Conservation (phyloP, 2,888 invertebrate species). For the Spicauda simplicius region DNA sequence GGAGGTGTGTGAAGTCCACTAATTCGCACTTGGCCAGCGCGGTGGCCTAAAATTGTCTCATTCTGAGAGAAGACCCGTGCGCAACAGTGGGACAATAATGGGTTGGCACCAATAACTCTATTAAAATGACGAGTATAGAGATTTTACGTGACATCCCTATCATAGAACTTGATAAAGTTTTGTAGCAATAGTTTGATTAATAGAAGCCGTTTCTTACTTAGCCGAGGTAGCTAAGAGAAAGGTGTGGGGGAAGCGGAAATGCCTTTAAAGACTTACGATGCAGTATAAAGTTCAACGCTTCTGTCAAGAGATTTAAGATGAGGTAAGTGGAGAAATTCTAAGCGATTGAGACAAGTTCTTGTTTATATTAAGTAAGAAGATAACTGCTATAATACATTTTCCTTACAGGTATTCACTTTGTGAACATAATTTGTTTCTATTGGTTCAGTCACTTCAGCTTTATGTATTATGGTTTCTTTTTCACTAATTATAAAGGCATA, state of each 20-base stretch:
- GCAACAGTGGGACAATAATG: too few relatives aligned
- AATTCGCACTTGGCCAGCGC: too few relatives aligned
- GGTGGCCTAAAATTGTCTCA: too few relatives aligned
- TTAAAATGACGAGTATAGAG: too few relatives aligned
- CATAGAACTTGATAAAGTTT: background rate
- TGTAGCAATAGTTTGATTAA: constrained; percentile 6
- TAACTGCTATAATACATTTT: too few relatives aligned
- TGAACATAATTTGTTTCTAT: too few relatives aligned
- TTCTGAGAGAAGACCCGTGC: too few relatives aligned
- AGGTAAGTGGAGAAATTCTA: constrained; percentile 10
- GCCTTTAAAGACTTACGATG: background rate
- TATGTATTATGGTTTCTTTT: too few relatives aligned
- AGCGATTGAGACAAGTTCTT: background rate
- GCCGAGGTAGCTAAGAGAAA: background rate
- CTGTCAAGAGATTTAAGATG: background rate
- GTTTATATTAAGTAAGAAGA: background rate
- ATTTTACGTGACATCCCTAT: constrained; percentile 1
- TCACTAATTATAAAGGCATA: too few relatives aligned
- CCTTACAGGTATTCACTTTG: too few relatives aligned
- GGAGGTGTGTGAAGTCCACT: too few relatives aligned
- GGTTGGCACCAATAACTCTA: background rate
- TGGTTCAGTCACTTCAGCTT: too few relatives aligned
- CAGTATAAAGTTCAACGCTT: constrained; percentile 9
- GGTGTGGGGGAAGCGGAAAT: constrained; percentile 1
- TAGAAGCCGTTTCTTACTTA: constrained; percentile 10